These are phyloP conservation scores for Homalodisca vitripennis DNA, from an alignment of 1,140 invertebrate genomes.

Conservation along the genomic window DNA sequence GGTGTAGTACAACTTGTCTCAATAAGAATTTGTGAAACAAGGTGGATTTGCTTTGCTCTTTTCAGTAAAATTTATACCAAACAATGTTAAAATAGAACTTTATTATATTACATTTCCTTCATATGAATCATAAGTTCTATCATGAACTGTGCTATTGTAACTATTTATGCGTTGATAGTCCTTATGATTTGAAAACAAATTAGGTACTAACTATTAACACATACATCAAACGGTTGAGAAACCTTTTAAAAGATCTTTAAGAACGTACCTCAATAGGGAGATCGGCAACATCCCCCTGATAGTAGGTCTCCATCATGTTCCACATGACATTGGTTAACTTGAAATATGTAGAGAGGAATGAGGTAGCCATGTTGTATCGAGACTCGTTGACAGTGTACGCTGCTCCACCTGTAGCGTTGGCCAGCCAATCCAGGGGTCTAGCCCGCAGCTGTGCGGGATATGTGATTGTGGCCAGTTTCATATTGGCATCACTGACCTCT, in stretches of 20 bases:
- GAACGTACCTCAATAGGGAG: conserved; percentile 54
- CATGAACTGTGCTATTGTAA: too few species aligned
- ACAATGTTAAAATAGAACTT: too few species aligned
- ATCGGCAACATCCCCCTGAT: conserved; percentile 51
- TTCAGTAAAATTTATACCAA: too few species aligned
- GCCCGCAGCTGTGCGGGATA: conserved; percentile 49
- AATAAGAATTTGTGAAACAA: too few species aligned
- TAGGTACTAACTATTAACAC: too few species aligned
- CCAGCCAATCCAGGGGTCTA: conserved; percentile 50
- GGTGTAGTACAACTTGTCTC: too few species aligned
- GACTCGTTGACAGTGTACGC: conserved; percentile 53
- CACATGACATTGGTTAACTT: conserved; percentile 53
- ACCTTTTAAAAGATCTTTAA: not conserved
- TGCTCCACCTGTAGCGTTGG: conserved; percentile 49
- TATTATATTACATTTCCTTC: too few species aligned
- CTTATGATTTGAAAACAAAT: too few species aligned
- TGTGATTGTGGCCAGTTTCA: conserved; percentile 52
- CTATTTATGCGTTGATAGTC: not conserved
- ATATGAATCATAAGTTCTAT: too few species aligned
- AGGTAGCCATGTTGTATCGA: conserved; percentile 52
- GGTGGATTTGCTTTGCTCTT: too few species aligned
- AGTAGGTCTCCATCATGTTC: conserved; percentile 51
- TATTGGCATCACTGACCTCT: conserved; percentile 45
- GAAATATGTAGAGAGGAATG: conserved; percentile 53
- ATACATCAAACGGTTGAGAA: not conserved